These are phyloP conservation scores for Beris chalybata DNA, from an alignment of 2,888 invertebrate species.

Conservation along the genomic window DNA sequence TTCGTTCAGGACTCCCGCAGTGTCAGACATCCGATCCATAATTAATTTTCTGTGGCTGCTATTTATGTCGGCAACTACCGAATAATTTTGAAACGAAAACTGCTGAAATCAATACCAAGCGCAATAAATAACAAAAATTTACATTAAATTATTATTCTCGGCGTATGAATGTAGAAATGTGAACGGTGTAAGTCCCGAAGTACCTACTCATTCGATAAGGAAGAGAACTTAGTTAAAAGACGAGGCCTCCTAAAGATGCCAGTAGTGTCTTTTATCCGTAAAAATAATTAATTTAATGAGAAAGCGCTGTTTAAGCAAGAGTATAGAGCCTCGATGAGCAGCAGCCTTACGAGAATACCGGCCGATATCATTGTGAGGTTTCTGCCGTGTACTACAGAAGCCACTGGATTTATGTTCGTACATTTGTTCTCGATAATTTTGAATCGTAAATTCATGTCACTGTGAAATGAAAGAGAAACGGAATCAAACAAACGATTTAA, in stretches of 20 bases:
- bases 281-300: conserved; percentile 30
- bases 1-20: conserved; percentile 42
- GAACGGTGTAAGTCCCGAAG: neutral
- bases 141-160: conserved; percentile 50
- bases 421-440: conserved; percentile 35
- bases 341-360: neutral
- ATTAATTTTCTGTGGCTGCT: conserved; percentile 44
- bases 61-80: conserved; percentile 37
- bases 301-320: conserved; percentile 3
- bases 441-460: conserved; percentile 22
- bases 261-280: conserved; percentile 19
- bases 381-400: conserved; percentile 33
- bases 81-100: conserved; percentile 43
- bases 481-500: too few species aligned
- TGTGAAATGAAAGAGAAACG: neutral
- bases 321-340: neutral
- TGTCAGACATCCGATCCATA: conserved; percentile 50
- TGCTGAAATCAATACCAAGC: conserved; percentile 57
- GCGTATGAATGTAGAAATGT: neutral
- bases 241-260: conserved; percentile 28
- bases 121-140: conserved; percentile 56
- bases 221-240: conserved; percentile 17
- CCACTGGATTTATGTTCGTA: conserved; percentile 36
- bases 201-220: conserved; percentile 11
- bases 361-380: conserved; percentile 1